phyloP scores from a whole-genome alignment of 2,888 invertebrate species.

The Drosophila formosana region DNA sequence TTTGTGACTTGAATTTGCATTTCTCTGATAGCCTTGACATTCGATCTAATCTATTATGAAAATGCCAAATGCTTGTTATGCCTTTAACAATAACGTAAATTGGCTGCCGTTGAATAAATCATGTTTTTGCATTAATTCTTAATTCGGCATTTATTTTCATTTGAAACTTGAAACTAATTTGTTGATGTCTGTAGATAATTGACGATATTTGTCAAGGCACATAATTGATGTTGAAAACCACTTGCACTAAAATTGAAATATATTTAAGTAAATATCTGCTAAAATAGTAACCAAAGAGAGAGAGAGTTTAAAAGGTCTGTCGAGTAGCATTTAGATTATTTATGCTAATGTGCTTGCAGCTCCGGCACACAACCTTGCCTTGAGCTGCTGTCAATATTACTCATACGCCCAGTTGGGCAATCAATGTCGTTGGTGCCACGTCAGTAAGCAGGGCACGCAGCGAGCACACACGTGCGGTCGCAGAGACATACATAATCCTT shows the following conservation, averaged over 20 bases:
- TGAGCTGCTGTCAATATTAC: slow-evolving; percentile 68
- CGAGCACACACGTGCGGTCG: slow-evolving; percentile 13
- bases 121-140: neutral
- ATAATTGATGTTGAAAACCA: slow-evolving; percentile 11
- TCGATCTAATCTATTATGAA: slow-evolving; percentile 2
- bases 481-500: slow-evolving; percentile 71
- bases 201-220: neutral
- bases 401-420: slow-evolving; percentile 78
- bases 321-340: slow-evolving; percentile 43
- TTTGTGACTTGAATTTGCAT: no score
- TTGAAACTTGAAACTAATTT: neutral
- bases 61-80: neutral
- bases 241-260: no score
- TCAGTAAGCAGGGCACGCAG: slow-evolving; percentile 60
- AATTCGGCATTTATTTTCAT: neutral
- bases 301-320: neutral
- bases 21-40: no score
- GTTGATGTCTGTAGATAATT: neutral
- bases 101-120: neutral
- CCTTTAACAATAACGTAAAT: neutral
- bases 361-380: slow-evolving; percentile 28
- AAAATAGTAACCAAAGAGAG: neutral
- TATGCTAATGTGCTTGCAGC: slow-evolving; percentile 56
- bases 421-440: slow-evolving; percentile 55
- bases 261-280: no score